Evolutionary conservation across 2,797 vertebrate species (phyloP).

Genomic region (Manis crassicaudata): DNA sequence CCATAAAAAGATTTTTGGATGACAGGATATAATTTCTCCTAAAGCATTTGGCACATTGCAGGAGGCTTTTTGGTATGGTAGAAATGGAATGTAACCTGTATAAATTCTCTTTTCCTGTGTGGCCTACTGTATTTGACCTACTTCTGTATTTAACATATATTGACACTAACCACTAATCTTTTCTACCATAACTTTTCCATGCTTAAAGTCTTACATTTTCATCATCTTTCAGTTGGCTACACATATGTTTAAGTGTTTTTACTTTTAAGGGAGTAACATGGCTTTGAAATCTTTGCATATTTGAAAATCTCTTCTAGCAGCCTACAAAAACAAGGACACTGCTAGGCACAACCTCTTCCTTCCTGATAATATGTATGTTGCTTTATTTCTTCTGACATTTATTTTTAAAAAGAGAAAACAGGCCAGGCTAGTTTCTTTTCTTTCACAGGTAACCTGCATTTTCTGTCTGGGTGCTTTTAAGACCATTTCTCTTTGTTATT

Average conservation of each 20-base stretch:
- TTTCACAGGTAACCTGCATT: background rate
- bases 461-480: background rate
- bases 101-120: background rate
- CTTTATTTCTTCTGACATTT: background rate
- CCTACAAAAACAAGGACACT: background rate
- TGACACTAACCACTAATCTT: background rate
- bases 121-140: background rate
- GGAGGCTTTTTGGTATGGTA: background rate
- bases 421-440: background rate
- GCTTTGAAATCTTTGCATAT: background rate
- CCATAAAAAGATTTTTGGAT: background rate
- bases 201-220: background rate
- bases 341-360: background rate
- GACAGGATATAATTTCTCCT: background rate
- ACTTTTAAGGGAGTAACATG: background rate
- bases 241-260: background rate
- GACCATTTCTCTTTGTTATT: background rate
- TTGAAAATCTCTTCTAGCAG: background rate
- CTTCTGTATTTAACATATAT: slow-evolving; percentile 20
- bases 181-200: background rate
- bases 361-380: background rate
- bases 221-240: background rate
- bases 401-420: background rate
- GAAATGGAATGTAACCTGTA: background rate
- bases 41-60: background rate